These are phyloP conservation scores for Umimayanthus kanabou DNA, from an alignment of 92 coral and sea anemone genomes.

Conservation along the genomic window DNA sequence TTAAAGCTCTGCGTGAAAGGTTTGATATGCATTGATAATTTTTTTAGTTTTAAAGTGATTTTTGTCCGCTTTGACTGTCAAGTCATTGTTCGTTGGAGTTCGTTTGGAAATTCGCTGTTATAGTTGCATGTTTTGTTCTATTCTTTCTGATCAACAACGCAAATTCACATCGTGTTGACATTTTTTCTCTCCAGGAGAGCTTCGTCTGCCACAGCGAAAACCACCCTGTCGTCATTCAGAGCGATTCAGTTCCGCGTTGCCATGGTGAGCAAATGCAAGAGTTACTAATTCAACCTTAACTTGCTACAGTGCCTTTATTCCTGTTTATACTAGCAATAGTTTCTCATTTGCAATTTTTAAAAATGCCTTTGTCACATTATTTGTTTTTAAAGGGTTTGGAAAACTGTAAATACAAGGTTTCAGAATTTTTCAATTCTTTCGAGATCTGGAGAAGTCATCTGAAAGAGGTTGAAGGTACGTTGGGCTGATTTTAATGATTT, in stretches of 20 bases:
- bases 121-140: background rate
- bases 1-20: conserved; percentile 9
- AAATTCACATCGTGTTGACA: no score
- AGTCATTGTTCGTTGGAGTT: no score
- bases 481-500: background rate
- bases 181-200: conserved; percentile 54
- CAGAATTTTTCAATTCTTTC: conserved; percentile 58
- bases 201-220: conserved; percentile 23
- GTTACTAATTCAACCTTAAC: background rate
- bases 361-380: background rate
- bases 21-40: background rate
- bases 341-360: background rate
- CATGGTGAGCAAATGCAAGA: conserved; percentile 60
- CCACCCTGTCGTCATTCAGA: conserved; percentile 61
- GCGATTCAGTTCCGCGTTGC: conserved; percentile 64
- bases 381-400: conserved; percentile 51
- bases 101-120: background rate
- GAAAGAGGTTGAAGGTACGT: conserved; percentile 81
- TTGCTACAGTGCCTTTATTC: background rate
- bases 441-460: conserved; percentile 82
- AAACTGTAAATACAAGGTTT: conserved; percentile 44
- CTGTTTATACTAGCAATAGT: background rate
- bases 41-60: background rate
- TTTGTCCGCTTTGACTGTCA: background rate
- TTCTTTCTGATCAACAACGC: background rate